These are phyloP conservation scores for Drosophila biarmipes DNA, from an alignment of 1,140 invertebrate species.

Conservation along the genomic window DNA sequence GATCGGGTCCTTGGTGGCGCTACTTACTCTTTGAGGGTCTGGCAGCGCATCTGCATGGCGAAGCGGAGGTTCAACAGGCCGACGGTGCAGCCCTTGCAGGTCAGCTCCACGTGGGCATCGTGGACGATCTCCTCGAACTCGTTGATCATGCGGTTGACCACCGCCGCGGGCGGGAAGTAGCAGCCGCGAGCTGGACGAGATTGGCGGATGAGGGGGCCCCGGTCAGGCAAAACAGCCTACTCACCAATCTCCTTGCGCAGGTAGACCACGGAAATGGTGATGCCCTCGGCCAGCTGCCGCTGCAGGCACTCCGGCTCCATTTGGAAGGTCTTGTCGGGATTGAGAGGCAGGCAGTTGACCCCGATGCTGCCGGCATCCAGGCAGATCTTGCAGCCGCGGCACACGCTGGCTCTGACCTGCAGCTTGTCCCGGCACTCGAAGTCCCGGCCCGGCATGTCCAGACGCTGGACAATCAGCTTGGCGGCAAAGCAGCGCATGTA, in stretches of 20 bases:
- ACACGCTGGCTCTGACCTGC: constrained; percentile 26
- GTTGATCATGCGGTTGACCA: constrained; percentile 37
- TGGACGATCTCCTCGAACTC: constrained; percentile 26
- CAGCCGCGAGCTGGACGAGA: constrained; percentile 47
- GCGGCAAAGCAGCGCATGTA: constrained; percentile 29
- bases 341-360: constrained; percentile 43
- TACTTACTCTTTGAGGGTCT: constrained; percentile 62
- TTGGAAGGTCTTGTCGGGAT: constrained; percentile 29
- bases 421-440: constrained; percentile 38
- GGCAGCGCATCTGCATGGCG: constrained; percentile 53
- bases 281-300: constrained; percentile 48
- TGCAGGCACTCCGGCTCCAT: constrained; percentile 53
- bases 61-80: constrained; percentile 53
- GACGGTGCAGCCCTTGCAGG: constrained; percentile 64
- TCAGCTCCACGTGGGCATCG: constrained; percentile 59
- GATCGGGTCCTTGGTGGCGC: constrained; percentile 40
- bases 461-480: constrained; percentile 51
- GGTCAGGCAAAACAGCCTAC: background rate
- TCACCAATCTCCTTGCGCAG: constrained; percentile 60
- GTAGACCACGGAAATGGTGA: constrained; percentile 42
- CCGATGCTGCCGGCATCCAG: constrained; percentile 48
- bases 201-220: no score
- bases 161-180: constrained; percentile 41
- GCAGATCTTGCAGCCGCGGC: constrained; percentile 37
- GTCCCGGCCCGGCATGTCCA: constrained; percentile 60